Conservation (phyloP, 2,888 invertebrate species). For the Yponomeuta malinellus region DNA sequence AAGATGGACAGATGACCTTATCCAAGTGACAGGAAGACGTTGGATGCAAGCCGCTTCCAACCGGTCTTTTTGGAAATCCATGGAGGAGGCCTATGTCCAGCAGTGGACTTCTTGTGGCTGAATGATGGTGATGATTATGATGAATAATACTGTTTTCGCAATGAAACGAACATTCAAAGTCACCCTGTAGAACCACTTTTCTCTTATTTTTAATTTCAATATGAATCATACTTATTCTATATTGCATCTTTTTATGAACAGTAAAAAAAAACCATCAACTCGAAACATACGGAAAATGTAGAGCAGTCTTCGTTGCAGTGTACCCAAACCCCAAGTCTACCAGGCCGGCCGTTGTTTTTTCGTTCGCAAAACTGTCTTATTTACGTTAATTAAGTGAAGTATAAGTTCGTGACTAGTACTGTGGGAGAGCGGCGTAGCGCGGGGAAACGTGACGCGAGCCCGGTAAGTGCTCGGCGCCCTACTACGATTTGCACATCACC, state of each 20-base stretch:
- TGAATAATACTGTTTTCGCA: too few species aligned
- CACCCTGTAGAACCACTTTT: too few species aligned
- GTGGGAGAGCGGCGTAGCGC: conserved; percentile 46
- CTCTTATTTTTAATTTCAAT: too few species aligned
- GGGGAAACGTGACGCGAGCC: conserved; percentile 47
- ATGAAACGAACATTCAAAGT: too few species aligned
- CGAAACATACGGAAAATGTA: neutral
- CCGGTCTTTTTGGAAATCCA: too few species aligned
- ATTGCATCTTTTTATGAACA: neutral
- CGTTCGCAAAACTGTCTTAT: conserved; percentile 68
- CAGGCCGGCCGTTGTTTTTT: conserved; percentile 44
- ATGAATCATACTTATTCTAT: too few species aligned
- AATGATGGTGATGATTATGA: too few species aligned
- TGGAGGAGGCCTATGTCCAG: too few species aligned
- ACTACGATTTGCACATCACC: conserved; percentile 7
- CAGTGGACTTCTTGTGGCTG: too few species aligned
- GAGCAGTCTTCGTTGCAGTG: neutral
- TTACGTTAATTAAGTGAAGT: conserved; percentile 75
- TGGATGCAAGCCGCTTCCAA: too few species aligned
- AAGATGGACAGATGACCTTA: too few species aligned
- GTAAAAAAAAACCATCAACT: neutral
- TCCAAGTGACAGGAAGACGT: too few species aligned
- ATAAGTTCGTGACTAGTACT: conserved; percentile 73
- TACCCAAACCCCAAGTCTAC: neutral
- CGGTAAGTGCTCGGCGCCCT: conserved; percentile 11